Conservation (phyloP, 1,140 invertebrate genomes). For the Tetranychus urticae region DNA sequence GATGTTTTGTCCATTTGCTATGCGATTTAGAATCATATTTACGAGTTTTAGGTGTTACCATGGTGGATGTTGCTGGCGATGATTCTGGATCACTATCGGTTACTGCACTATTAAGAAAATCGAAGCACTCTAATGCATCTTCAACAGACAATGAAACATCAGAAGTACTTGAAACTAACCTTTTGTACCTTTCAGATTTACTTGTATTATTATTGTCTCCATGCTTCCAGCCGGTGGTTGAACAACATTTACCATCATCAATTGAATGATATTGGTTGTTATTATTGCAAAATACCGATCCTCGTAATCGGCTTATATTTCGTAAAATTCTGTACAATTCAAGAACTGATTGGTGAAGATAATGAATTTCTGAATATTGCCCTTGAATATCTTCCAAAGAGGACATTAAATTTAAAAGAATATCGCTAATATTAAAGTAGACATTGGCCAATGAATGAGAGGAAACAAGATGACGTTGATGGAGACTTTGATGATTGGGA, state of each 20-base stretch:
- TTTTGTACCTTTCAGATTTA: slow-evolving; percentile 1
- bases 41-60: too few species aligned
- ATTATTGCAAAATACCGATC: not conserved
- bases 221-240: too few species aligned
- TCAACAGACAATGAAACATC: slow-evolving; percentile 28
- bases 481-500: too few species aligned
- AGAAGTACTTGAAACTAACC: slow-evolving; percentile 18
- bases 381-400: slow-evolving; percentile 26
- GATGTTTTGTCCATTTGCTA: not conserved
- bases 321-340: slow-evolving; percentile 21
- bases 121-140: slow-evolving; percentile 28
- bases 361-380: slow-evolving; percentile 24
- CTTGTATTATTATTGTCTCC: too few species aligned
- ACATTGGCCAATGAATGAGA: not conserved
- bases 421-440: slow-evolving; percentile 1
- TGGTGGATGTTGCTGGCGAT: not conserved
- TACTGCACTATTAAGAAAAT: slow-evolving; percentile 26
- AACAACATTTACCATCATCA: too few species aligned
- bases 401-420: slow-evolving; percentile 14
- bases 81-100: slow-evolving; percentile 18
- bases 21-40: too few species aligned
- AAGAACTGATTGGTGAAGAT: slow-evolving; percentile 21
- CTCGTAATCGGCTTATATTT: slow-evolving; percentile 14
- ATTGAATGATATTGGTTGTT: not conserved
- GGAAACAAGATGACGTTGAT: not conserved